These are phyloP conservation scores for Sesia bembeciformis DNA, from an alignment of 2,888 invertebrate species.

Conservation along the genomic window DNA sequence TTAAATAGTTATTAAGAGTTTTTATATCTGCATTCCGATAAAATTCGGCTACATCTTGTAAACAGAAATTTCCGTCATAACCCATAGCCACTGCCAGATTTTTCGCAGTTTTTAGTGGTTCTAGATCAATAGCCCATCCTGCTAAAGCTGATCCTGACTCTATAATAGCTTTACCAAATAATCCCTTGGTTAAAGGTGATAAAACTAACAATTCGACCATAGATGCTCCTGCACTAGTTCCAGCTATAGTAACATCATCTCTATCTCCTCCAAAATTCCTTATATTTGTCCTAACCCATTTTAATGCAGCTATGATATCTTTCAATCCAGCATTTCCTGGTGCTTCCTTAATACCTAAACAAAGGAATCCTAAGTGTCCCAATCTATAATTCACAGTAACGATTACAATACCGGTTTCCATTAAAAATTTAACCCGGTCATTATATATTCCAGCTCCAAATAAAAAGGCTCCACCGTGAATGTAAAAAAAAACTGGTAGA, in stretches of 20 bases:
- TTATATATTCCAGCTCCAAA: not conserved
- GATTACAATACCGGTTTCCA: not conserved
- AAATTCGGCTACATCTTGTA: not conserved
- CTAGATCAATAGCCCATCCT: not conserved
- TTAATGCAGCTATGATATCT: not conserved
- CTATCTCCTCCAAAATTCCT: not conserved
- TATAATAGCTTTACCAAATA: not conserved
- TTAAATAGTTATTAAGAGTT: not conserved
- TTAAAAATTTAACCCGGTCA: not conserved
- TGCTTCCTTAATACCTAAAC: not conserved
- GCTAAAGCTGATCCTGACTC: not conserved
- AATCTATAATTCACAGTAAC: slow-evolving; percentile 1
- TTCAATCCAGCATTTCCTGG: slow-evolving; percentile 2
- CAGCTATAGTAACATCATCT: not conserved
- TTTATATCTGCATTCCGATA: not conserved
- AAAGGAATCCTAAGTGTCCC: not conserved
- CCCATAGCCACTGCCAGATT: not conserved
- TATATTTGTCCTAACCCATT: slow-evolving; percentile 1
- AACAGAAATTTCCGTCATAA: not conserved
- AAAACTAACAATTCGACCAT: not conserved
- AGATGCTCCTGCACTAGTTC: not conserved
- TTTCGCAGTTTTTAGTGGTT: not conserved
- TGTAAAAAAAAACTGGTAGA: not conserved
- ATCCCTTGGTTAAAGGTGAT: not conserved
- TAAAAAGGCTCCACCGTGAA: not conserved